Evolutionary conservation across 2,888 invertebrate species (phyloP).

Genomic region (Bunonema sp.): DNA sequence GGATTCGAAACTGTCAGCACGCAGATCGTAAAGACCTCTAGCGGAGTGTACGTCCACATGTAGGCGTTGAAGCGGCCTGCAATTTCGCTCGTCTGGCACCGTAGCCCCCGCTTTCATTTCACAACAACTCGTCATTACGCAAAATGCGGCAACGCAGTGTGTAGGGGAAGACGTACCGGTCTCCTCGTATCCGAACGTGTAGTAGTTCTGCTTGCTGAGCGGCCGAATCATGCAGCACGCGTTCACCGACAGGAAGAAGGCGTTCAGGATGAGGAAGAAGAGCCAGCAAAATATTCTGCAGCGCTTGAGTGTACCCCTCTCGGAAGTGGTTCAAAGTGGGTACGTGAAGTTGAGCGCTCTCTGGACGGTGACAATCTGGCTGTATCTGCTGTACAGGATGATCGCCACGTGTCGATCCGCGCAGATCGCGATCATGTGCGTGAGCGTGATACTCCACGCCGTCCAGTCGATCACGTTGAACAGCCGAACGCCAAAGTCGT

Average conservation of each 20-base stretch:
- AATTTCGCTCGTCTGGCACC: not conserved
- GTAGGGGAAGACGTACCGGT: slow-evolving; percentile 4
- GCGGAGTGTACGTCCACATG: slow-evolving; percentile 33
- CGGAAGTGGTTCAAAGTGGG: not conserved
- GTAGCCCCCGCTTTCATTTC: not conserved
- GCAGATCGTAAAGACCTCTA: slow-evolving; percentile 32
- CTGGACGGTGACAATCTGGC: slow-evolving; percentile 20
- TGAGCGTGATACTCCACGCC: slow-evolving; percentile 43
- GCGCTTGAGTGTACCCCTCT: not conserved
- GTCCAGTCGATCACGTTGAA: slow-evolving; percentile 44
- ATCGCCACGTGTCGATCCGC: slow-evolving; percentile 42
- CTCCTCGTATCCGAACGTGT: slow-evolving; percentile 35
- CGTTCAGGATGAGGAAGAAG: slow-evolving; percentile 26
- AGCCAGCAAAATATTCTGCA: slow-evolving; percentile 31
- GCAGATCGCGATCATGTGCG: slow-evolving; percentile 43
- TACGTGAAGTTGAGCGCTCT: not conserved
- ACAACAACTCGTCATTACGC: not conserved
- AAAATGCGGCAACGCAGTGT: slow-evolving; percentile 3
- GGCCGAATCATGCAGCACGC: slow-evolving; percentile 41
- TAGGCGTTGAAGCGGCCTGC: slow-evolving; percentile 24
- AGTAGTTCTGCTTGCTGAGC: slow-evolving; percentile 24
- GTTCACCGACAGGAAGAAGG: slow-evolving; percentile 20
- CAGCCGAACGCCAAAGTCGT: slow-evolving; percentile 24
- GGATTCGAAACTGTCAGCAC: slow-evolving; percentile 39
- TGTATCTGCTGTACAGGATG: slow-evolving; percentile 33